Conservation (phyloP, 1,140 invertebrate species). For the Acromyrmex echinatior region DNA sequence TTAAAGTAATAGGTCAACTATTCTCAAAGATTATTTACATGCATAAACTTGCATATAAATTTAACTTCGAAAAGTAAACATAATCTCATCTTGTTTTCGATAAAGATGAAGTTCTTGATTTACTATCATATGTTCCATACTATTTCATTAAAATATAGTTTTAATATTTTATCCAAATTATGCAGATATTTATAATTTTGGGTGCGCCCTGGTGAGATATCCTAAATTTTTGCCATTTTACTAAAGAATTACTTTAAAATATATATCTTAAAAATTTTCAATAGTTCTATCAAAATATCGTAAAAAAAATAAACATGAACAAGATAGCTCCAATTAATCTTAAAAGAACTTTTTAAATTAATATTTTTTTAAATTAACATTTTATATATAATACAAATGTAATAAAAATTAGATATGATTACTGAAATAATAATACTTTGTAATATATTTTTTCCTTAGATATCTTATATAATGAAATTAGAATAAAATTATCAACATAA, state of each 20-base stretch:
- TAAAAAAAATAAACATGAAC: background rate
- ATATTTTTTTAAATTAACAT: background rate
- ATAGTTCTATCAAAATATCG: too few relatives aligned
- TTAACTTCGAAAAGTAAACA: too few relatives aligned
- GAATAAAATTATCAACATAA: background rate
- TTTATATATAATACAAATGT: background rate
- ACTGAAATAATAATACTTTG: background rate
- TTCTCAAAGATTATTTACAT: too few relatives aligned
- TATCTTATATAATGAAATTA: background rate
- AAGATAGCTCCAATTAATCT: background rate
- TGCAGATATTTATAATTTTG: too few relatives aligned
- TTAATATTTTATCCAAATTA: too few relatives aligned
- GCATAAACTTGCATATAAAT: too few relatives aligned
- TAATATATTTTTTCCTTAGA: background rate
- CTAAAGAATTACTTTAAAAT: background rate
- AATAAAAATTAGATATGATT: background rate
- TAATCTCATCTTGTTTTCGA: too few relatives aligned
- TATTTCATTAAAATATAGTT: too few relatives aligned
- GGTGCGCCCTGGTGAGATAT: background rate
- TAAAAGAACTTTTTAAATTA: background rate
- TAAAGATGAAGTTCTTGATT: too few relatives aligned
- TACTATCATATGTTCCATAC: too few relatives aligned
- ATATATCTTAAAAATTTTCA: too few relatives aligned
- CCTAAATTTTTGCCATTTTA: background rate
- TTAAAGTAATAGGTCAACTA: too few relatives aligned